These are phyloP conservation scores for Saguinus imperator DNA, from an alignment of 2,113 vertebrate genomes.

Conservation along the genomic window DNA sequence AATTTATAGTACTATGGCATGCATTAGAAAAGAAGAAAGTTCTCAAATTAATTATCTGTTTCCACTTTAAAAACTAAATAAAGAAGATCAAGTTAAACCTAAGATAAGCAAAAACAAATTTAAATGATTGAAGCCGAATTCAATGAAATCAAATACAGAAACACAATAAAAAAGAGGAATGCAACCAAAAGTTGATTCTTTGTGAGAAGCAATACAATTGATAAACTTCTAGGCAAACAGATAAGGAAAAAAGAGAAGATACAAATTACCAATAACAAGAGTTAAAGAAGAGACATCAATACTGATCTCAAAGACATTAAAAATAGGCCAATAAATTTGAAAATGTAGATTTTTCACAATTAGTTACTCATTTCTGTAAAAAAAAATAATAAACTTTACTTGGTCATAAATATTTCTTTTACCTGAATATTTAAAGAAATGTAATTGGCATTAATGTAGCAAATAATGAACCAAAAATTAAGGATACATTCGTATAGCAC, in stretches of 20 bases:
- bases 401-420: constrained; percentile 64
- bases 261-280: background rate
- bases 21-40: constrained; percentile 26
- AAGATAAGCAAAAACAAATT: background rate
- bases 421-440: constrained; percentile 67
- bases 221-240: background rate
- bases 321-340: constrained; percentile 22
- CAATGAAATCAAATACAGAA: background rate
- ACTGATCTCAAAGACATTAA: constrained; percentile 5
- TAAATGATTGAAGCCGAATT: background rate
- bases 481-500: constrained; percentile 99
- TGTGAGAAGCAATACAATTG: background rate
- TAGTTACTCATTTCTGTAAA: background rate
- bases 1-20: background rate
- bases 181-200: background rate
- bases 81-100: background rate
- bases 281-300: background rate
- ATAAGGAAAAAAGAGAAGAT: background rate
- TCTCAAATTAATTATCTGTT: background rate
- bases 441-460: constrained; percentile 43
- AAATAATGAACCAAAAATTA: constrained; percentile 76
- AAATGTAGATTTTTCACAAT: background rate
- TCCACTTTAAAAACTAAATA: background rate
- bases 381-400: constrained; percentile 23
- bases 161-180: background rate